phyloP scores from a whole-genome alignment of 2,888 invertebrate genomes.

The Disparrhopalites patrizii region DNA sequence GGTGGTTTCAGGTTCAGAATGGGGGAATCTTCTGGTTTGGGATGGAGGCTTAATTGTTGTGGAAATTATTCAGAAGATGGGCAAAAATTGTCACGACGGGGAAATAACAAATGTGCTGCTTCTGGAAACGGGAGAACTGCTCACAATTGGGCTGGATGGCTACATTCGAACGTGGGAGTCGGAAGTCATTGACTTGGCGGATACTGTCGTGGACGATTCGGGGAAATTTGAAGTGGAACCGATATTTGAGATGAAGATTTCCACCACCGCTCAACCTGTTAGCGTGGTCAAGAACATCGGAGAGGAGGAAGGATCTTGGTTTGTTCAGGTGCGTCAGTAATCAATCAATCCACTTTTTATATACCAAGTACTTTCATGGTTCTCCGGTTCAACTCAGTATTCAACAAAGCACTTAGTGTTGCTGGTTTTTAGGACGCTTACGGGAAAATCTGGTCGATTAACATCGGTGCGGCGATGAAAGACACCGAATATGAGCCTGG shows the following conservation, averaged over 20 bases:
- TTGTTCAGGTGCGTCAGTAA: conserved; percentile 77
- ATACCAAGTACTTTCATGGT: too few species aligned
- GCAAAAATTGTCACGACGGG: conserved; percentile 69
- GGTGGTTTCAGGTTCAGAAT: conserved; percentile 79
- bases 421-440: conserved; percentile 66
- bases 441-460: conserved; percentile 74
- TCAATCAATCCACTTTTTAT: too few species aligned
- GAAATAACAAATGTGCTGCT: conserved; percentile 66
- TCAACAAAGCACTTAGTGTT: not conserved
- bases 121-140: conserved; percentile 56
- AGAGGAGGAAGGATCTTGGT: conserved; percentile 56
- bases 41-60: conserved; percentile 82
- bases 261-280: conserved; percentile 56
- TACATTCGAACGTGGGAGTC: conserved; percentile 82
- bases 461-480: conserved; percentile 59
- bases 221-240: conserved; percentile 78
- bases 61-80: conserved; percentile 69
- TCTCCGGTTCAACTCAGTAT: not conserved
- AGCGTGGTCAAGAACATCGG: conserved; percentile 56
- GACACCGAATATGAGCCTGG: conserved; percentile 54
- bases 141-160: conserved; percentile 67
- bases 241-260: conserved; percentile 72
- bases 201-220: conserved; percentile 70
- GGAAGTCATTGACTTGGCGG: conserved; percentile 82
- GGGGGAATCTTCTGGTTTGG: conserved; percentile 91